Base-by-base conservation (phyloP, 2,113 vertebrate genomes). In the Cepphus grylle region DNA sequence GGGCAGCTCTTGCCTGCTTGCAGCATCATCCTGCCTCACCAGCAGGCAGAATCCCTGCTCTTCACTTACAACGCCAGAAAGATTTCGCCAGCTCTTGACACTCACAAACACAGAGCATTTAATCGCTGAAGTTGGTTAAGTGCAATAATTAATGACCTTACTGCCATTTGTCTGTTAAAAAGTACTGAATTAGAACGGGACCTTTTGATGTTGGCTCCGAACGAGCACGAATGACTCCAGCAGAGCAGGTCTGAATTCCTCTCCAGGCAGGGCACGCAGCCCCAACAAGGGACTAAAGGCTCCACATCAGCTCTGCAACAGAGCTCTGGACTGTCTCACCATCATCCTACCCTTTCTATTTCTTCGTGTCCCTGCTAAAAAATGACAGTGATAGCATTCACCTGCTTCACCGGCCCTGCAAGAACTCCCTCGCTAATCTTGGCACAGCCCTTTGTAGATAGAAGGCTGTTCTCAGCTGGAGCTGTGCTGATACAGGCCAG, bases 181-280 rank as follows among this genome's bases (percentile, higher is more conserved):
- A 89, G 61, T 70, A 80, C 19, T 3, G 4, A 65, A 94, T 81
- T 88, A 89, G 70, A 94, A 90, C 47, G 43, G 71, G 38, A 81
- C n/a, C 83, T 92, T 96, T 93, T 91, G 86, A 96, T 73, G 81
- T 61, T 66, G 77, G 77, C 86, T 94, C 91, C 91, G 70, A 95
- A 94, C 2, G 1, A 76, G 73, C 83, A 56, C 0, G 11, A 65
- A 43, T 22, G 61, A 87, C 91, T 92, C 93, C 88, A 84, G 83
- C 92, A 95, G 90, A 88, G 90, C 69, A 72, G 80, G 59, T 55
- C 91, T 63, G 73, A 93, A 89, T 91, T 94, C 73, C 58, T 77
- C 77, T n/a, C 61, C 4, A 1, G 26, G 66, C 83, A 91, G 61
- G 50, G 63, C 36, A 36, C 2, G 0, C 27, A 83, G 38, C 27